Percentiles rank a stretch among this genome's conserved stretches.
Conservation (phyloP, 2,113 vertebrate species). For the Xenopus laevis region DNA sequence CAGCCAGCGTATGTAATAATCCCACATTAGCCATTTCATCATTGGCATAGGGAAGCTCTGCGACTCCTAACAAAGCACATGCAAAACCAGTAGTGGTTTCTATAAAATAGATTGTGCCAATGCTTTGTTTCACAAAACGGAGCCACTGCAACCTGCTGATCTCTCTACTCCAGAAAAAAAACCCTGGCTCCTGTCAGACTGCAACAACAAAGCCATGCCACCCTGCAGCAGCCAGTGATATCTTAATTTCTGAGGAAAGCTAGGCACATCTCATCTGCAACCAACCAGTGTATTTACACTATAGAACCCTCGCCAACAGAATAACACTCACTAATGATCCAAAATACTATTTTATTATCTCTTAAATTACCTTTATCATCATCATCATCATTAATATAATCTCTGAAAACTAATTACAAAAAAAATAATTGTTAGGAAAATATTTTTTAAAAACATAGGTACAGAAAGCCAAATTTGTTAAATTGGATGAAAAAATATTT, state of each 20-base stretch:
- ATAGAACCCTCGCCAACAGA: too few species aligned
- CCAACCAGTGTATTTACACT: too few species aligned
- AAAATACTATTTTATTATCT: too few species aligned
- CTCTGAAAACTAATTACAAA: too few species aligned
- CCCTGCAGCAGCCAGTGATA: slow-evolving; percentile 20
- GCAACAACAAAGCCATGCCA: slow-evolving; percentile 29
- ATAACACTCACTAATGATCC: too few species aligned
- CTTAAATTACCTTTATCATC: too few species aligned
- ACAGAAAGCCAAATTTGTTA: too few species aligned
- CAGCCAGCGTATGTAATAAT: background rate
- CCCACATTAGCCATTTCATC: background rate
- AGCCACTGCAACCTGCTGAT: slow-evolving; percentile 24
- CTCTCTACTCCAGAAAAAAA: slow-evolving; percentile 11
- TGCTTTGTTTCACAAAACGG: slow-evolving; percentile 17
- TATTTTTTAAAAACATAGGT: too few species aligned
- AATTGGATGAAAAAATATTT: background rate
- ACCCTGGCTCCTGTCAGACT: slow-evolving; percentile 5
- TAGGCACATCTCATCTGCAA: too few species aligned
- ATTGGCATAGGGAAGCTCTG: background rate
- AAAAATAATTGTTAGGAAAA: too few species aligned
- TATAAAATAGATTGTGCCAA: background rate
- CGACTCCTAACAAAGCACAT: slow-evolving; percentile 9
- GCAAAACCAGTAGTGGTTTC: background rate
- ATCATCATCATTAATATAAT: too few species aligned
- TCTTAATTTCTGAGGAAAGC: slow-evolving; percentile 13